Evolutionary conservation across 2,797 vertebrate species (phyloP), one percentile per base, ranked within the genome.

Genomic region (Rhodeus uyekii): DNA sequence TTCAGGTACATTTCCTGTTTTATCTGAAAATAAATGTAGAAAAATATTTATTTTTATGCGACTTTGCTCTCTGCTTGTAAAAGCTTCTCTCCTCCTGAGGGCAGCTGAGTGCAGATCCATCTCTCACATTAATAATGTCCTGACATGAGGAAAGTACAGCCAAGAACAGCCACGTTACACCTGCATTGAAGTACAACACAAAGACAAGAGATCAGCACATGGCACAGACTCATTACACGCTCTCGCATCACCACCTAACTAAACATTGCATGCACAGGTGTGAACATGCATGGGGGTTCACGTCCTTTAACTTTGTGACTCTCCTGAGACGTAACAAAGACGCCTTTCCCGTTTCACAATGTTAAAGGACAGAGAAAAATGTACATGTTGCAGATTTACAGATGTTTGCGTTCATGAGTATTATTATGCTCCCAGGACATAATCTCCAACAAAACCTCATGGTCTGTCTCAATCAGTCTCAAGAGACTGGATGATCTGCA

Each of bases 81-180:
- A 27, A 80, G 53, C 78, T 60, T 60, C 38, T 61, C 78, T 61
- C 19, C 78, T 46, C 22, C 55, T 61, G 78, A 9, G 29, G 67
- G 67, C 9, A 1, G 67, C 67, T 61, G 67, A 72, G 55, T 24
- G 67, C 53, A 36, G 65, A 83, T 80, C 77, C 77, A 81, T 83
- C 82, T 46, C n/a, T 81, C 76, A 80, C 44, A 83, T 85, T 83
- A 85, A 69, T 81, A 83, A 83, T 65, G 36, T 64, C 53, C 80
- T 84, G 76, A 84, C 50, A 24, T 77, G 64, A 82, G 58, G 32
- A 87, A 71, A 77, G 68, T 76, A 65, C 38, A 71, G 79, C 64
- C 58, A 82, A 79, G 65, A 75, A 83, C 72, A 77, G 58, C 10
- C 14, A 76, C 2, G 16, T 72, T 78, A 78, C 65, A 77, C 77